Base-by-base conservation (phyloP, 1,140 invertebrate genomes). In the Formica exsecta region DNA sequence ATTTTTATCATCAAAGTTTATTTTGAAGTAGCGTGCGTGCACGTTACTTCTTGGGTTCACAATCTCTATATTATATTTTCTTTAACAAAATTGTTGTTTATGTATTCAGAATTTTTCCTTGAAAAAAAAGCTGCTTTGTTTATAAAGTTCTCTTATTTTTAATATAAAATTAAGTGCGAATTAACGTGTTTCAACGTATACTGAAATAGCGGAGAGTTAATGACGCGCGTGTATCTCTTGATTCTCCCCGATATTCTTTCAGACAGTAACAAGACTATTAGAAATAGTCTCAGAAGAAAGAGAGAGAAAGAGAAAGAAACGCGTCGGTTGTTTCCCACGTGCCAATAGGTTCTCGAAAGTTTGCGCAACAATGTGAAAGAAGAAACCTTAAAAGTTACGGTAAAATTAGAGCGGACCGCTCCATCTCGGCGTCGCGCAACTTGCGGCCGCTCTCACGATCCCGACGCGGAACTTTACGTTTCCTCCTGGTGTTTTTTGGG, bases 371-470 rank as follows among this genome's bases (percentile, higher is more conserved):
- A 87, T 87, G 85, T 38, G 25, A 41, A 51, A 71, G 74, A 83
- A 83, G 77, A 80, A 84, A 84, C 77, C 80, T 77, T 65, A 87
- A 91, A 91, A 91, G 90, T 91, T 91, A 74, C n/a, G 32, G 38
- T 4, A 64, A 89, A 91, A 91, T 89, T 91, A 91, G 87, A 86
- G 65, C 41, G 59, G 57, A 64, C 57, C 13, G 51, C 54, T 77
- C 62, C 70, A 74, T 74, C 61, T 64, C 44, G 71, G 22, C 7
- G 54, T 74, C 85, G 81, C 66, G 65, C 88, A 88, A 64, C 74
- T 59, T 79, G 84, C 9, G 84, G 76, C 41, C 59, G 59, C 68
- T 86, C 87, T 41, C 75, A 76, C 87, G 74, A 44, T 19, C 38
- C 75, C 29, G 29, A 41, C 57, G 54, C 19, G 38, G 57, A 89